Conservation (phyloP, 2,888 invertebrate genomes). For the Ctena decussata region DNA sequence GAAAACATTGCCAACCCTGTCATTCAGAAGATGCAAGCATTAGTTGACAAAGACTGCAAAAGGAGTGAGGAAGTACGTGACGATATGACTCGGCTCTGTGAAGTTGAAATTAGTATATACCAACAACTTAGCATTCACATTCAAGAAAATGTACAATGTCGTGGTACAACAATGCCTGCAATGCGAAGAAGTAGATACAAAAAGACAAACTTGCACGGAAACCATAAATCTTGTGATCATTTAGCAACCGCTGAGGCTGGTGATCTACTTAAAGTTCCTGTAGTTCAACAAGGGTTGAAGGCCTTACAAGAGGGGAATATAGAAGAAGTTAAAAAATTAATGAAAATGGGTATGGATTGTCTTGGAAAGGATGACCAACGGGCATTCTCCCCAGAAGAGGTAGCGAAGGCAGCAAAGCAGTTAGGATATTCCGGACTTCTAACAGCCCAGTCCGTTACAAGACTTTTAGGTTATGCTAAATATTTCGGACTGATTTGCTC, state of each 20-base stretch:
- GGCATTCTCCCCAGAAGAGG: not conserved
- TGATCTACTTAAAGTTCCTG: not conserved
- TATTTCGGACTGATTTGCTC: not conserved
- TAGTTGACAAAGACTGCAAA: not conserved
- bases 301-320: not conserved
- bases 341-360: not conserved
- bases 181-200: not conserved
- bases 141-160: not conserved
- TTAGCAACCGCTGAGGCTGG: not conserved
- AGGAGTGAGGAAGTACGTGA: not conserved
- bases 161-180: not conserved
- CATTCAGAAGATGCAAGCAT: not conserved
- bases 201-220: too few relatives aligned
- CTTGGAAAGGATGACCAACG: not conserved
- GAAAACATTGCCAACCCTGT: not conserved
- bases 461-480: not conserved
- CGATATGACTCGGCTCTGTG: not conserved
- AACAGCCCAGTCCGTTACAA: not conserved
- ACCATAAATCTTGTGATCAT: too few relatives aligned
- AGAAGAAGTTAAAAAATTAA: not conserved
- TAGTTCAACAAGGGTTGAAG: not conserved
- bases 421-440: not conserved
- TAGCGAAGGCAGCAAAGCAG: not conserved
- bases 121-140: not conserved
- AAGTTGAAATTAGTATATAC: not conserved